phyloP scores from a whole-genome alignment of 2,888 invertebrate species.

The Boloria selene region DNA sequence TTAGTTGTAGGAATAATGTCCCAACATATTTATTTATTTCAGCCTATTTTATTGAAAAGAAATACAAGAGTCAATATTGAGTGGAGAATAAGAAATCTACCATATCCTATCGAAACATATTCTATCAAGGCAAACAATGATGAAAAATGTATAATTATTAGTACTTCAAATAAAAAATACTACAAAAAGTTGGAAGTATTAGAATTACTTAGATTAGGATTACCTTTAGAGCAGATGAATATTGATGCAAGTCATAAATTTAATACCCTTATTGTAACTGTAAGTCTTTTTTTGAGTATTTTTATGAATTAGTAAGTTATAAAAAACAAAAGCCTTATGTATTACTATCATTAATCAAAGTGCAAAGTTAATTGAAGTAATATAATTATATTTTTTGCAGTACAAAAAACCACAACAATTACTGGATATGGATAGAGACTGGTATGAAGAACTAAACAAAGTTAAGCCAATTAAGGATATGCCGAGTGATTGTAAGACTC shows the following conservation, averaged over 20 bases:
- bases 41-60: conserved; percentile 87
- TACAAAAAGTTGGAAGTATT: conserved; percentile 87
- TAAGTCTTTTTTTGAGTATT: conserved; percentile 58
- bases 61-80: conserved; percentile 89
- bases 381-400: conserved; percentile 73
- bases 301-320: neutral
- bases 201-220: conserved; percentile 85
- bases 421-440: conserved; percentile 86
- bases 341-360: neutral
- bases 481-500: conserved; percentile 74
- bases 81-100: conserved; percentile 91
- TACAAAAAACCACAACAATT: conserved; percentile 89
- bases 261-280: conserved; percentile 89
- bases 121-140: conserved; percentile 85
- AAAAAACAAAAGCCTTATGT: neutral
- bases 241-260: conserved; percentile 87
- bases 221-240: conserved; percentile 84
- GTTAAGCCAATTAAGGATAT: conserved; percentile 71
- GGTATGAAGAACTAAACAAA: conserved; percentile 70
- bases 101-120: conserved; percentile 88
- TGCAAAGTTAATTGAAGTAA: too few species aligned
- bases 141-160: conserved; percentile 84
- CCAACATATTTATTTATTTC: too few species aligned
- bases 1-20: too few species aligned
- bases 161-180: conserved; percentile 92